Percentiles rank a stretch among this genome's conserved stretches.
Evolutionary conservation across 1,140 invertebrate genomes (phyloP).

Genomic region (Arctopsyche grandis): DNA sequence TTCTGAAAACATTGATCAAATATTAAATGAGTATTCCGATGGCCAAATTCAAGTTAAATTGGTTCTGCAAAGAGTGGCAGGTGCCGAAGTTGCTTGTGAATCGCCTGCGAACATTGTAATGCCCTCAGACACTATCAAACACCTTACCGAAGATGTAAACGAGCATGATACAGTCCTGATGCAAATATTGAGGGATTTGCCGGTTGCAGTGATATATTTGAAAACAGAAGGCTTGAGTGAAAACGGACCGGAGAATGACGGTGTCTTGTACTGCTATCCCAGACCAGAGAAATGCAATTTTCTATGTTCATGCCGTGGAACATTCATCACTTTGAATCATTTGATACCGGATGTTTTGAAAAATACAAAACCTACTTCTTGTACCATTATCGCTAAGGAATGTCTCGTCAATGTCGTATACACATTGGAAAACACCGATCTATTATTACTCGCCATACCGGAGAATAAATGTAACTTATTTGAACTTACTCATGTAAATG

Average conservation of each 20-base stretch:
- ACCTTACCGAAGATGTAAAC: constrained; percentile 64
- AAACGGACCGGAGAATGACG: constrained; percentile 71
- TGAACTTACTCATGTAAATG: constrained; percentile 64
- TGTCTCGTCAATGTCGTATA: constrained; percentile 70
- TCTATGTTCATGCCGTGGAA: constrained; percentile 71
- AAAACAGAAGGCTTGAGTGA: constrained; percentile 71
- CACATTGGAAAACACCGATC: constrained; percentile 65
- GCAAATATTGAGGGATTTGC: constrained; percentile 67
- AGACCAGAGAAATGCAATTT: constrained; percentile 69
- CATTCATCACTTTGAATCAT: constrained; percentile 76
- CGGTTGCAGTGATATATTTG: constrained; percentile 71
- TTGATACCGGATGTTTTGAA: constrained; percentile 72
- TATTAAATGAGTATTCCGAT: constrained; percentile 50
- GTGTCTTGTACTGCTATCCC: constrained; percentile 75
- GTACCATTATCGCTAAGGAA: constrained; percentile 67
- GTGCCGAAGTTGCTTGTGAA: constrained; percentile 65
- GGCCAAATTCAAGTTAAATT: constrained; percentile 45
- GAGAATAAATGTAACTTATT: constrained; percentile 64
- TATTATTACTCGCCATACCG: constrained; percentile 65
- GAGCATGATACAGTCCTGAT: constrained; percentile 65
- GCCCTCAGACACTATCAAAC: constrained; percentile 66
- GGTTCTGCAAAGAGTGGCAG: constrained; percentile 71
- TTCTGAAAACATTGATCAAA: constrained; percentile 60
- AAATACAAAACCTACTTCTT: constrained; percentile 66
- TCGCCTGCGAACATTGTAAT: constrained; percentile 59